These are phyloP conservation scores for Mastomys natalensis DNA, from an alignment of 2,113 vertebrate genomes.

Conservation along the genomic window DNA sequence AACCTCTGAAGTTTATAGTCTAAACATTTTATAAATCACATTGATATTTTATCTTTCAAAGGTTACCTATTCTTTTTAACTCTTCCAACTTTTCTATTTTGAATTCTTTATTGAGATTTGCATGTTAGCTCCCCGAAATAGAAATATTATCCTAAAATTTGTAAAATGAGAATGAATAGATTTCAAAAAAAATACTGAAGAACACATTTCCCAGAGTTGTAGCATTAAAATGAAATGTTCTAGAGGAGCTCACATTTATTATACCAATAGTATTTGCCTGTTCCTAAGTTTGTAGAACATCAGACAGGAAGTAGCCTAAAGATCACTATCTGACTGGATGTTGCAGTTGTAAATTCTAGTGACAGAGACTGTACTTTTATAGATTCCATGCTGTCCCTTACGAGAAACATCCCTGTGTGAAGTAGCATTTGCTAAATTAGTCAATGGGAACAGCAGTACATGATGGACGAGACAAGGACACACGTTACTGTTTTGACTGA, in stretches of 20 bases:
- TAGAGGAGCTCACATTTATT: background rate
- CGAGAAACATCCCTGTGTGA: background rate
- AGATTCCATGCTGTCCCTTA: background rate
- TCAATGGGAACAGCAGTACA: background rate
- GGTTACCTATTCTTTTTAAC: background rate
- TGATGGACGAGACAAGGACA: background rate
- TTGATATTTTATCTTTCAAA: background rate
- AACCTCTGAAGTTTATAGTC: background rate
- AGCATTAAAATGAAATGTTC: background rate
- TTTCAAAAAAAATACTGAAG: slow-evolving; percentile 32
- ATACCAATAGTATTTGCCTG: background rate
- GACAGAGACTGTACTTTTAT: background rate
- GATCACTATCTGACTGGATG: background rate
- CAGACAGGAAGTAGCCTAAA: background rate
- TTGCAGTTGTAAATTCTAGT: slow-evolving; percentile 15
- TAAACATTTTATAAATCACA: background rate
- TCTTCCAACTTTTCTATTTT: background rate
- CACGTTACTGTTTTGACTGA: background rate
- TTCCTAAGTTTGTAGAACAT: background rate
- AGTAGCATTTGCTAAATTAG: background rate
- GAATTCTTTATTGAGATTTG: slow-evolving; percentile 2
- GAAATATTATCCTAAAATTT: background rate
- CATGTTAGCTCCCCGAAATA: background rate
- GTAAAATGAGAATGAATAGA: background rate
- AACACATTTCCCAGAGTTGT: slow-evolving; percentile 42